Evolutionary conservation across 2,888 invertebrate genomes (phyloP).

Genomic region (Polylopha cassiicola): DNA sequence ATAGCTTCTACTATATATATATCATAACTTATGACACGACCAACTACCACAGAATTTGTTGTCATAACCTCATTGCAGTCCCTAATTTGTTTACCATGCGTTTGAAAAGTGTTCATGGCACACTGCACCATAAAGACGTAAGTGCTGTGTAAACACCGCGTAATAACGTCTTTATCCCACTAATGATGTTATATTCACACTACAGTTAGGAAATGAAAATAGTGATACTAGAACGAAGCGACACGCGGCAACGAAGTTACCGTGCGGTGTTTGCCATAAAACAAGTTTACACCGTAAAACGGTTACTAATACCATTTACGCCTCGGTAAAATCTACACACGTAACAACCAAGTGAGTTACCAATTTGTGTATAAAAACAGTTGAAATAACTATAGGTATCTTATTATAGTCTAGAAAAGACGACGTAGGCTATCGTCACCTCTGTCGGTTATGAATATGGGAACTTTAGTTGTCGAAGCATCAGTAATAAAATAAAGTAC

Average conservation of each 20-base stretch:
- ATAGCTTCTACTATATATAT: not conserved
- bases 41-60: slow-evolving; percentile 7
- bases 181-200: too few relatives aligned
- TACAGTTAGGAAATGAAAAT: slow-evolving; percentile 25
- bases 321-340: slow-evolving; percentile 17
- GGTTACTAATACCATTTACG: slow-evolving; percentile 38
- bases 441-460: too few relatives aligned
- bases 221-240: slow-evolving; percentile 13
- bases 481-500: too few relatives aligned
- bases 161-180: too few relatives aligned
- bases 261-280: slow-evolving; percentile 28
- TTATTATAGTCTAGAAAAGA: too few relatives aligned
- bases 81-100: slow-evolving; percentile 1
- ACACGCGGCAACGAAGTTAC: slow-evolving; percentile 37
- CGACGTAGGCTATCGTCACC: too few relatives aligned
- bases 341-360: slow-evolving; percentile 1
- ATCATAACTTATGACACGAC: not conserved
- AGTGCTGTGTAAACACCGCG: too few relatives aligned
- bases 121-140: too few relatives aligned
- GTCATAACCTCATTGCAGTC: slow-evolving; percentile 4
- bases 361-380: slow-evolving; percentile 18
- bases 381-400: too few relatives aligned
- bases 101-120: slow-evolving; percentile 8
- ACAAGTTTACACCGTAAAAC: slow-evolving; percentile 36
- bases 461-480: too few relatives aligned